Percentiles rank a stretch among this genome's conserved stretches.
Conservation (phyloP, 2,888 invertebrate species). For the Perdita meconis region DNA sequence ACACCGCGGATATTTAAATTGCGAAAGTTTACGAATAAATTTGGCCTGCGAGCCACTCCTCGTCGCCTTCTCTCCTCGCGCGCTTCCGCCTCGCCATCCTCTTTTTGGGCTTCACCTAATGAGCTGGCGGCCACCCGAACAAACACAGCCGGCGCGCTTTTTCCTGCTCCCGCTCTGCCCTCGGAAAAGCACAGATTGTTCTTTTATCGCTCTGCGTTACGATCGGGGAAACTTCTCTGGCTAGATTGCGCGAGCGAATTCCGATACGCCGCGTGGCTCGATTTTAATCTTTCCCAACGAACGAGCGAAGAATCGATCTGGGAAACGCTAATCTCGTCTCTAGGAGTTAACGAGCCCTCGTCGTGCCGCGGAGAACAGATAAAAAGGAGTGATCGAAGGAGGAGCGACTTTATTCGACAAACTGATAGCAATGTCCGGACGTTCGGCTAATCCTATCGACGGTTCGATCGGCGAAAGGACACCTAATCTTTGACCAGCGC, state of each 20-base stretch:
- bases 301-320: background rate
- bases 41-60: constrained; percentile 74
- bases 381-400: background rate
- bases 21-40: constrained; percentile 80
- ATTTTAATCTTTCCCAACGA: constrained; percentile 5
- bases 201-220: constrained; percentile 32
- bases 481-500: constrained; percentile 6
- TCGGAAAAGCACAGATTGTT: constrained; percentile 28
- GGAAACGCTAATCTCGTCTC: background rate
- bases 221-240: background rate
- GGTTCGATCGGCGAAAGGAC: constrained; percentile 6
- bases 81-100: constrained; percentile 15
- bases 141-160: constrained; percentile 41
- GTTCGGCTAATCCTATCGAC: constrained; percentile 1
- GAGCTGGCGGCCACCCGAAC: constrained; percentile 63
- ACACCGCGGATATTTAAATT: constrained; percentile 79
- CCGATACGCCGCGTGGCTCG: background rate
- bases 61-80: constrained; percentile 10
- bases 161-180: background rate
- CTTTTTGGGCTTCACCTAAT: constrained; percentile 73
- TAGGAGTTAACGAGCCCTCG: background rate
- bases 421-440: constrained; percentile 6
- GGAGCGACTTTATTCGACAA: constrained; percentile 1
- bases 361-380: background rate
- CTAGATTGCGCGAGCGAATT: background rate